Percentiles rank a stretch among this genome's conserved stretches.
These are phyloP conservation scores for pig (Sus scrofa) DNA, from an alignment of 2,113 vertebrate genomes.

Conservation along the genomic window T2T-Sscrofa CM000829.6:66425001-66425500, in stretches of 20 bases:
- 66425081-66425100: too few relatives aligned
- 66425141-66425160: neutral
- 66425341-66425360: neutral
- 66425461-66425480: too few relatives aligned
- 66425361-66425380: neutral
- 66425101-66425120: too few relatives aligned
- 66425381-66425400: neutral
- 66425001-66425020: too few relatives aligned
- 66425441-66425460: too few relatives aligned
- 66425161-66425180: neutral
- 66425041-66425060: neutral
- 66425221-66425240: neutral
- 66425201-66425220: neutral
- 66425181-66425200: neutral
- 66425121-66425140: neutral
- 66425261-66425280: neutral
- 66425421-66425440: too few relatives aligned
- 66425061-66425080: fast-evolving
- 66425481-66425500: too few relatives aligned
- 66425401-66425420: too few relatives aligned
- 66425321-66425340: neutral
- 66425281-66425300: neutral
- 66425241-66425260: neutral
- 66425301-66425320: neutral
- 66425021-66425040: neutral